Conservation (phyloP, 2,113 vertebrate genomes). For the Carassius auratus region DNA sequence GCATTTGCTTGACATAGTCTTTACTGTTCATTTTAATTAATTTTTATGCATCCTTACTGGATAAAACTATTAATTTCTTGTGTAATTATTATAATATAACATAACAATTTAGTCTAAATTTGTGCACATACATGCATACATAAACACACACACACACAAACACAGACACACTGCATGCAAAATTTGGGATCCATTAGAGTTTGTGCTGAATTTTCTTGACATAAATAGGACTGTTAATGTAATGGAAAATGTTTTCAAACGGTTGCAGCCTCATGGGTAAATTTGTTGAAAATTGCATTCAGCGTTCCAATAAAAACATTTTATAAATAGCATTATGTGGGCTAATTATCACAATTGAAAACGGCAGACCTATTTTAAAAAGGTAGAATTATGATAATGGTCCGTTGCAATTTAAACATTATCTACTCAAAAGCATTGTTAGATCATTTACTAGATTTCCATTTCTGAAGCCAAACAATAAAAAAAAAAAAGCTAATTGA, state of each 20-base stretch:
- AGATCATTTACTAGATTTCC: constrained; percentile 22
- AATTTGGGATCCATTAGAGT: background rate
- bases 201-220: background rate
- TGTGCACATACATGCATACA: background rate
- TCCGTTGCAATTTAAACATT: background rate
- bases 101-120: background rate
- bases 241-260: constrained; percentile 3
- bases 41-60: background rate
- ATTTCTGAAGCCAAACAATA: background rate
- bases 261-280: background rate
- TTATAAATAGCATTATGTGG: constrained; percentile 5
- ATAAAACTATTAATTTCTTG: background rate
- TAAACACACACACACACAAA: too few relatives aligned
- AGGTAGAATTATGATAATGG: constrained; percentile 22
- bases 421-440: background rate
- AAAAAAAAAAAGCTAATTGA: background rate
- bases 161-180: background rate
- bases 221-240: background rate
- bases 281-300: constrained; percentile 11
- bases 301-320: constrained; percentile 4
- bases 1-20: background rate
- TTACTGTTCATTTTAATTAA: background rate
- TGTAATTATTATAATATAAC: background rate
- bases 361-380: constrained; percentile 17
- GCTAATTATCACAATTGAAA: constrained; percentile 31